Evolutionary conservation across 64 coral and sea anemone species (phyloP), one percentile per base, ranked within the genome.

Genomic region (Stichodactyla helianthus): DNA sequence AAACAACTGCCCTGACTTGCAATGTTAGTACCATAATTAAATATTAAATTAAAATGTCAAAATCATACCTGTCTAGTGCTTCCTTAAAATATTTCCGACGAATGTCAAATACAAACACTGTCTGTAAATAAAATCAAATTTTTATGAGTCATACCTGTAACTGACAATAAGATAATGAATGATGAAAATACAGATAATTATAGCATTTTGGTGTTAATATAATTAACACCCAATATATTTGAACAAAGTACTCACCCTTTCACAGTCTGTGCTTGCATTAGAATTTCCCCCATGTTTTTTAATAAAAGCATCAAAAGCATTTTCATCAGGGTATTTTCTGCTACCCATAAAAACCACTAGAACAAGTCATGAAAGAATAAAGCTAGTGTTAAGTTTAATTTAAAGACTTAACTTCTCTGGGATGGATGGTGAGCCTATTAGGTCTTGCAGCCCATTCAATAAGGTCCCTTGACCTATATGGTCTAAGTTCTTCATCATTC

Each of bases 291-390:
- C 95, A 89, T 97, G 95, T 86, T 97, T 97, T 28, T 93, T 97
- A 20, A 97, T 91, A 82, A 93, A 97, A 16, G 89, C 95, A 88
- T 97, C 95, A 91, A 97, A 97, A 52, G 91, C 84, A 79, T 97
- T 97, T 76, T 97, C 95, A 86, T 93, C 95, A 55, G 95, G 95
- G 51, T 97, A 93, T 82, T 97, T 97, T 60, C 91, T 82, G 91
- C 95, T 97, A 5, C 95, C 95, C 95, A 97, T 97, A 20, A 97
- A 97, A 65, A 97, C 95, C 95, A 97, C 95, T 97, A 56, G 0
- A 93, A 59, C 18, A 79, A 16, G 50, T 10, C 55, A 58, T 15
- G 14, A 58, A 31, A 27, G 0, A 74, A 18, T 63, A 63, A 16
- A 63, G 16, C 0, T 63, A 19, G 35, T 44, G 35, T 44, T 44